Base-by-base conservation (phyloP, 2,113 vertebrate genomes). In the Lepisosteus oculatus region DNA sequence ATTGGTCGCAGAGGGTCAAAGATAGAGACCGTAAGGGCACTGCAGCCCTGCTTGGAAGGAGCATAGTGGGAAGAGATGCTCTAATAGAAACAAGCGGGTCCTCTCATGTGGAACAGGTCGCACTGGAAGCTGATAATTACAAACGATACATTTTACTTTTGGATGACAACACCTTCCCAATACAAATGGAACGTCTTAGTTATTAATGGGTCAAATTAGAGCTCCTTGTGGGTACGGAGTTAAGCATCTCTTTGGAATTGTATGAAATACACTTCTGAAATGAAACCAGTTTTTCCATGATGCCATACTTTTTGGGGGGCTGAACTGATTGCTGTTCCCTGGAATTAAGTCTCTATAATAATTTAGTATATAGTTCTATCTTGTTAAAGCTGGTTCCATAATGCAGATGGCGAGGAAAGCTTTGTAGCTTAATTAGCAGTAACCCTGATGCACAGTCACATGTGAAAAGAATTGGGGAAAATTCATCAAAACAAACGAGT, bases 81-180 rank as follows among this genome's bases (percentile, higher is more conserved):
- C 77, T 84, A 84, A 88, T 87, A 80, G 85, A 85, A 83, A 66
- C 81, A 85, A 81, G 86, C 71, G 79, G 82, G 85, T 78, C 82
- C 81, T 82, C 77, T 90, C 78, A 76, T 77, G 82, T 85, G 87
- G 87, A 92, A 90, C 87, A 85, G 74, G 80, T 84, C 85, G 83
- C 84, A 80, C 88, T 83, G 81, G 81, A 79, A 85, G 70, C 74
- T 59, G 74, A 84, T 92, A 92, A 91, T 91, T 90, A 90, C 87
- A 77, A 87, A 86, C 89, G 87, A 90, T 92, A 91, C 90, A 91
- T 92, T 85, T 88, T 85, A 91, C 90, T 92, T 92, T 91, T 86
- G 83, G 82, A 75, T 89, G 89, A 92, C 91, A 88, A 84, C 77
- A 76, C 79, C 84, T 82, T 87, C 86, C 86, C 84, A 75, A 75